phyloP scores from a whole-genome alignment of 2,888 invertebrate genomes.

The Sesamia inferens region DNA sequence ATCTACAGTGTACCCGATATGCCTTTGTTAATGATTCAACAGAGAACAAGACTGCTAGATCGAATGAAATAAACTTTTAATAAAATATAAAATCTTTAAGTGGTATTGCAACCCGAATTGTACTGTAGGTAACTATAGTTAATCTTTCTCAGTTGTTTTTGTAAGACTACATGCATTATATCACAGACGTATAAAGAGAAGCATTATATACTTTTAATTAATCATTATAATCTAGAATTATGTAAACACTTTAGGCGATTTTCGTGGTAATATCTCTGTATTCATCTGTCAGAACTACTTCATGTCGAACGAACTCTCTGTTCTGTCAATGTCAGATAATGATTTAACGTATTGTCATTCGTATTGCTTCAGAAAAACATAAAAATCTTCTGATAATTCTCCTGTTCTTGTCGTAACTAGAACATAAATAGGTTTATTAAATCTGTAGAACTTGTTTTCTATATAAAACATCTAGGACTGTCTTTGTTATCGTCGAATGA shows the following conservation, averaged over 20 bases:
- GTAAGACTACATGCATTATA: too few species aligned
- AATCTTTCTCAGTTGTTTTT: not conserved
- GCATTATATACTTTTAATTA: too few species aligned
- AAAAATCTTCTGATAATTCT: conserved; percentile 51
- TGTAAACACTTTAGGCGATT: conserved; percentile 26
- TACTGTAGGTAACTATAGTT: not conserved
- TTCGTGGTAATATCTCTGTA: not conserved
- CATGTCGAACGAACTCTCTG: conserved; percentile 1
- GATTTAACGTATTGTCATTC: conserved; percentile 58
- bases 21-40: not conserved
- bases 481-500: conserved; percentile 26
- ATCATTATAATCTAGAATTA: too few species aligned
- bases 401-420: conserved; percentile 34
- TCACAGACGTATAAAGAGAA: too few species aligned
- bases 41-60: not conserved
- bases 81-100: not conserved
- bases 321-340: conserved; percentile 56
- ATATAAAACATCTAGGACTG: conserved; percentile 7
- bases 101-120: not conserved
- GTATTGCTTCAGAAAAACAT: conserved; percentile 45
- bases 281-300: not conserved
- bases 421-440: conserved; percentile 22
- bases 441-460: conserved; percentile 25
- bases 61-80: too few species aligned
- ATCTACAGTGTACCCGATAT: not conserved